These are phyloP conservation scores for Dendrophyllia cribrosa DNA, from an alignment of 64 coral and sea anemone genomes.

Conservation along the genomic window DNA sequence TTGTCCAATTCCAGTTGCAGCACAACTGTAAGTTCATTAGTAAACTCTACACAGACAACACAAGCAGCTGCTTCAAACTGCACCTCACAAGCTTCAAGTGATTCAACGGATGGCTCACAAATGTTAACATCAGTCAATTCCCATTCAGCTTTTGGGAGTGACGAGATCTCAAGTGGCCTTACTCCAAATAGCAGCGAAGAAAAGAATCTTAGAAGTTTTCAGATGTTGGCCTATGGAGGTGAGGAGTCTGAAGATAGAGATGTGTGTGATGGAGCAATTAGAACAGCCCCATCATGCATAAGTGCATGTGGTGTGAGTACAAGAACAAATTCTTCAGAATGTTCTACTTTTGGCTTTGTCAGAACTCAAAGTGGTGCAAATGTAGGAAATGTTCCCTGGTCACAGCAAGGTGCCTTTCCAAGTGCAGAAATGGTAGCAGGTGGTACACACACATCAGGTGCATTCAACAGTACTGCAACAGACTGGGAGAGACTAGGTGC, in stretches of 20 bases:
- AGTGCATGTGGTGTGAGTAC: neutral
- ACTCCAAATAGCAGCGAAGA: neutral
- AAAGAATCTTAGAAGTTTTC: neutral
- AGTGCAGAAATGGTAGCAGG: neutral
- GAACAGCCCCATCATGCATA: neutral
- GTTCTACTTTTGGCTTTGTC: neutral
- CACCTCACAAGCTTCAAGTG: neutral
- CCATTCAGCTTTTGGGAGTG: neutral
- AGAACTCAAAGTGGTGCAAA: neutral
- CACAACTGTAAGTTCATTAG: neutral
- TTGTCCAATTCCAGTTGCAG: neutral
- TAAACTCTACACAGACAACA: neutral
- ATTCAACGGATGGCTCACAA: too few species aligned
- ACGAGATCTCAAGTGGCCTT: neutral
- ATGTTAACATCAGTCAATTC: neutral
- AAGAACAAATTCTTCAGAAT: neutral
- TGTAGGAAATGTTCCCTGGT: neutral
- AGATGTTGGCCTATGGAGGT: neutral
- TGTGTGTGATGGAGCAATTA: neutral
- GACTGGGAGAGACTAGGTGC: constrained; percentile 7
- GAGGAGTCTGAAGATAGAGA: neutral
- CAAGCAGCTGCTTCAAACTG: neutral
- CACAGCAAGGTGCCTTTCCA: neutral
- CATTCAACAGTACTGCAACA: neutral
- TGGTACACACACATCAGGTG: neutral